Conservation (phyloP, 2,797 vertebrate genomes). For the Sebastiscus tertius region DNA sequence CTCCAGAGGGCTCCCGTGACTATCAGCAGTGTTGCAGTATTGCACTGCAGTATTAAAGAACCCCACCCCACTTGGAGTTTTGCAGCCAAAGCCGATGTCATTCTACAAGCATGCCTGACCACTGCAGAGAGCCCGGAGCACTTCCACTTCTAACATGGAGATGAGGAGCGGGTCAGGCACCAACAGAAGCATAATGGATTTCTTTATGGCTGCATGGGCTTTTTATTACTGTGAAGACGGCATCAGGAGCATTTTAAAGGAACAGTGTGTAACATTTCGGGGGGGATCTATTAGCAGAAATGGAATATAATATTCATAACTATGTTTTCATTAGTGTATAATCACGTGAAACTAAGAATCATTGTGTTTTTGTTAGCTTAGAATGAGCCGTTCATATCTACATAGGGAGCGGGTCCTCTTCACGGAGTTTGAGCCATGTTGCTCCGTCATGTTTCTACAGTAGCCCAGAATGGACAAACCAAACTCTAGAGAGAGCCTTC, state of each 20-base stretch:
- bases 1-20: slow-evolving; percentile 37
- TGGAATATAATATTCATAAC: too few species aligned
- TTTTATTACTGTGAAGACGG: background rate
- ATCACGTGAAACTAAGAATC: too few species aligned
- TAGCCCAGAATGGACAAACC: too few species aligned
- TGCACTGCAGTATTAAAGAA: slow-evolving; percentile 55
- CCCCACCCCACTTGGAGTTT: slow-evolving; percentile 54
- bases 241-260: background rate
- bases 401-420: too few species aligned
- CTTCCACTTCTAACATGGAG: slow-evolving; percentile 42
- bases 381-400: accelerated
- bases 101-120: slow-evolving; percentile 70
- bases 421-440: too few species aligned
- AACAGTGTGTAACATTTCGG: too few species aligned
- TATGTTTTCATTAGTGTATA: too few species aligned
- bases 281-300: too few species aligned
- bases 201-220: slow-evolving; percentile 34
- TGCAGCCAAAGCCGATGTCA: slow-evolving; percentile 74
- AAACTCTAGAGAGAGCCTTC: too few species aligned
- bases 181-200: slow-evolving; percentile 51
- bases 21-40: slow-evolving; percentile 47
- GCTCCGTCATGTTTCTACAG: accelerated
- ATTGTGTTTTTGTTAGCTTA: accelerated
- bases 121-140: slow-evolving; percentile 47
- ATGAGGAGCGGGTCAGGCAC: slow-evolving; percentile 31